Conservation (phyloP, 2,888 invertebrate genomes). For the Lymantria monacha region DNA sequence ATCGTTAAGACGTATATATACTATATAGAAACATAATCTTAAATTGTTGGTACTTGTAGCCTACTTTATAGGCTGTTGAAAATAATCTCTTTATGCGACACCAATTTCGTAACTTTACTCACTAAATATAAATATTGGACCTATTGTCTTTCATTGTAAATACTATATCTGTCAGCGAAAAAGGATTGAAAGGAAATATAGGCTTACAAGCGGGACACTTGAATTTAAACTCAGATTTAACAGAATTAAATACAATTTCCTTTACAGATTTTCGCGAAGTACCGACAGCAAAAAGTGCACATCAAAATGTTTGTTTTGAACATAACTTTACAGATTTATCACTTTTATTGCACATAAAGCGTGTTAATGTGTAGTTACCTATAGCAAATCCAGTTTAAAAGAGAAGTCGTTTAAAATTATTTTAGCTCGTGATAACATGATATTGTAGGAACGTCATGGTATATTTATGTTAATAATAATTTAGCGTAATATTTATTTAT, state of each 20-base stretch:
- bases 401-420: constrained; percentile 26
- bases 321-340: constrained; percentile 36
- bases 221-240: neutral
- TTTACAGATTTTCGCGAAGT: constrained; percentile 2
- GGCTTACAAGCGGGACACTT: neutral
- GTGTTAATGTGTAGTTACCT: constrained; percentile 29
- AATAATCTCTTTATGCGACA: constrained; percentile 7
- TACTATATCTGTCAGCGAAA: constrained; percentile 20
- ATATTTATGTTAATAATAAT: neutral
- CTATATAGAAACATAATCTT: constrained; percentile 1
- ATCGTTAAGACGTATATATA: neutral
- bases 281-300: constrained; percentile 13
- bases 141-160: constrained; percentile 26
- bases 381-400: constrained; percentile 22
- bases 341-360: constrained; percentile 37
- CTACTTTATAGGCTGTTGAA: constrained; percentile 6
- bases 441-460: constrained; percentile 14
- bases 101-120: constrained; percentile 14
- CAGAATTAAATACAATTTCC: neutral
- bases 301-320: constrained; percentile 27
- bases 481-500: neutral
- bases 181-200: constrained; percentile 17
- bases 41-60: neutral
- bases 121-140: constrained; percentile 18
- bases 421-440: constrained; percentile 21